Conservation (phyloP, 1,140 invertebrate species). For the Sipha flava region DNA sequence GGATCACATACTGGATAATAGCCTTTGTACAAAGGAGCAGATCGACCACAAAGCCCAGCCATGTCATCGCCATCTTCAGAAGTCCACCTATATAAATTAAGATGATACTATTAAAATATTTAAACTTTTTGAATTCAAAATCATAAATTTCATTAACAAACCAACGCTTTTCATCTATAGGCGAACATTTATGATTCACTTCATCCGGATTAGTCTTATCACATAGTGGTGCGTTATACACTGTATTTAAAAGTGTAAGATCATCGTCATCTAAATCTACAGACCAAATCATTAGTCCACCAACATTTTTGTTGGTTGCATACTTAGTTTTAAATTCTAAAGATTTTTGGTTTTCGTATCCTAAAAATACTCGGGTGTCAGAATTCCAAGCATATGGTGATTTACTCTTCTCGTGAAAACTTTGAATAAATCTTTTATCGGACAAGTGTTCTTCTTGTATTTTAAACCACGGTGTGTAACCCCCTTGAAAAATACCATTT, state of each 20-base stretch:
- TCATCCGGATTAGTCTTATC: slow-evolving; percentile 16
- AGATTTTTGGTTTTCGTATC: slow-evolving; percentile 35
- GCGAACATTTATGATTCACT: slow-evolving; percentile 35
- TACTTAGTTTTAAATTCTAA: slow-evolving; percentile 33
- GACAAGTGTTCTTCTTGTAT: slow-evolving; percentile 20
- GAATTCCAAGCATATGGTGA: slow-evolving; percentile 33
- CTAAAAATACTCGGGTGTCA: slow-evolving; percentile 29
- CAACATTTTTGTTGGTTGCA: slow-evolving; percentile 34
- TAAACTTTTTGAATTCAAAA: background rate
- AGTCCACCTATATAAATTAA: slow-evolving; percentile 32
- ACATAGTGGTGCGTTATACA: slow-evolving; percentile 20
- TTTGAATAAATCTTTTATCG: slow-evolving; percentile 9
- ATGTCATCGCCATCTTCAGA: slow-evolving; percentile 34
- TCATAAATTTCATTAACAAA: background rate
- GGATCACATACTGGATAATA: slow-evolving; percentile 37
- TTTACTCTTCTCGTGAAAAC: slow-evolving; percentile 29
- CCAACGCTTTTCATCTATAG: slow-evolving; percentile 35
- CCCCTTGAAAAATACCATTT: slow-evolving; percentile 34
- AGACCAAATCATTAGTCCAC: slow-evolving; percentile 36
- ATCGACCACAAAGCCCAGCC: slow-evolving; percentile 35
- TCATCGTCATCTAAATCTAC: slow-evolving; percentile 35
- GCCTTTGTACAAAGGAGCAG: slow-evolving; percentile 36
- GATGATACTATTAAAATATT: background rate
- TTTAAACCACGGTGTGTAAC: slow-evolving; percentile 29
- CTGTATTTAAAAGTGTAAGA: slow-evolving; percentile 28